These are phyloP conservation scores for Philopedon plagiatum DNA, from an alignment of 2,888 invertebrate species.

Conservation along the genomic window DNA sequence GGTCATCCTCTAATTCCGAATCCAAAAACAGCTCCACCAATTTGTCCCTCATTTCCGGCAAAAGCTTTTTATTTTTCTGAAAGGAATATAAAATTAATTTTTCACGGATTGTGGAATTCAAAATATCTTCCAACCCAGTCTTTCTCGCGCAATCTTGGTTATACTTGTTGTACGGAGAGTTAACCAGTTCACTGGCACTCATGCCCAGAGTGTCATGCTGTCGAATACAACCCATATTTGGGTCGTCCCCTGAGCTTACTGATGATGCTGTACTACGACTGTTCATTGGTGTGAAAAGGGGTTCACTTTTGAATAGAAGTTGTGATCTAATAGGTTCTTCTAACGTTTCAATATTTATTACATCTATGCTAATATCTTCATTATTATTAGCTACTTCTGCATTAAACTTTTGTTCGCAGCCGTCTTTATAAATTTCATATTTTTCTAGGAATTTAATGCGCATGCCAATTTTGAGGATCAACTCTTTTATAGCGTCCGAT, in stretches of 20 bases:
- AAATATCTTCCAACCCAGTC: too few species aligned
- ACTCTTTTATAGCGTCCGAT: not conserved
- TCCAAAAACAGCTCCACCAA: not conserved
- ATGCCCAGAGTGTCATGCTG: slow-evolving; percentile 1
- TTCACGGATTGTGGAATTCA: too few species aligned
- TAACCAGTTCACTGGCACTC: not conserved
- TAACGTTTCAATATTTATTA: too few species aligned
- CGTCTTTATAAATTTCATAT: not conserved
- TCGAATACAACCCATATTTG: not conserved
- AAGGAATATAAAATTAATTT: too few species aligned
- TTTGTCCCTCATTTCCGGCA: not conserved
- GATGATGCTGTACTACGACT: not conserved
- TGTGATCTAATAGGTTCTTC: too few species aligned
- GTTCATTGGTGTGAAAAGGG: not conserved
- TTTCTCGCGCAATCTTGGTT: too few species aligned
- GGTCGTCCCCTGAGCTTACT: too few species aligned
- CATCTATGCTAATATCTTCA: too few species aligned
- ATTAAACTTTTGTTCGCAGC: too few species aligned
- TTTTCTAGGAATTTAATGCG: not conserved
- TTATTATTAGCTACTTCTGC: too few species aligned
- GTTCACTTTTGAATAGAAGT: too few species aligned
- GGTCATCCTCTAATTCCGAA: not conserved
- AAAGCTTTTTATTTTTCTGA: too few species aligned
- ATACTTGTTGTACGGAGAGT: not conserved
- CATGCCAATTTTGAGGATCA: slow-evolving; percentile 6